phyloP scores from a whole-genome alignment of 2,797 vertebrate species.

The Enteromius argenteus region DNA sequence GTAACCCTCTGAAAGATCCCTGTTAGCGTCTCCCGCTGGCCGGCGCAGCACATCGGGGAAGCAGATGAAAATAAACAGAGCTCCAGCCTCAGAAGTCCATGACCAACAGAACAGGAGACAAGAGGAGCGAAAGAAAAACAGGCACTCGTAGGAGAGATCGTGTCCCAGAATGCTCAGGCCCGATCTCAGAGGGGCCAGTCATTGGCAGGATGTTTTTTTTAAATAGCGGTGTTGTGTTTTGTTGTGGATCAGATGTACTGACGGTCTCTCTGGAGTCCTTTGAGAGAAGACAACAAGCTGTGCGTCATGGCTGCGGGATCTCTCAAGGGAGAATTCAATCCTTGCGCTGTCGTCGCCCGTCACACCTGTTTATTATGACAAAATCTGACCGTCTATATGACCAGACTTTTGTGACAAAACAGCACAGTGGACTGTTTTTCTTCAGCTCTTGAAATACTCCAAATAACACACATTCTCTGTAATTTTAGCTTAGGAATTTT shows the following conservation, averaged over 20 bases:
- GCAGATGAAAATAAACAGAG: conserved; percentile 65
- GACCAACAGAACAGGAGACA: conserved; percentile 33
- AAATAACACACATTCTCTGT: conserved; percentile 4
- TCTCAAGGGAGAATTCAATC: conserved; percentile 43
- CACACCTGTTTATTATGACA: conserved; percentile 46
- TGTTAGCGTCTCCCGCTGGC: conserved; percentile 53
- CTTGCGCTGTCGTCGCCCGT: conserved; percentile 37
- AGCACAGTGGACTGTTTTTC: background rate
- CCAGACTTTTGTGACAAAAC: conserved; percentile 22
- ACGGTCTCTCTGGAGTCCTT: conserved; percentile 36
- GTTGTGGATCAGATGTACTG: conserved; percentile 51
- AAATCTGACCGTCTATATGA: conserved; percentile 27
- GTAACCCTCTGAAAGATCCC: conserved; percentile 70
- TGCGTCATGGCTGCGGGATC: conserved; percentile 39
- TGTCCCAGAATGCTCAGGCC: conserved; percentile 28
- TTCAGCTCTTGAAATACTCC: conserved; percentile 3
- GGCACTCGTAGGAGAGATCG: conserved; percentile 4
- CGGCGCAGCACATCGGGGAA: conserved; percentile 46
- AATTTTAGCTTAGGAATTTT: background rate
- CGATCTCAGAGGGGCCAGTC: conserved; percentile 24
- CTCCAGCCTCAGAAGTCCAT: conserved; percentile 57
- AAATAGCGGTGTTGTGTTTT: conserved; percentile 47
- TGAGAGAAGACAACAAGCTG: conserved; percentile 57
- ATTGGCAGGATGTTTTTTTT: conserved; percentile 36
- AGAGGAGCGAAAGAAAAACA: conserved; percentile 38